Evolutionary conservation across 1,140 invertebrate genomes (phyloP).

Genomic region (Caenorhabditis brenneri): DNA sequence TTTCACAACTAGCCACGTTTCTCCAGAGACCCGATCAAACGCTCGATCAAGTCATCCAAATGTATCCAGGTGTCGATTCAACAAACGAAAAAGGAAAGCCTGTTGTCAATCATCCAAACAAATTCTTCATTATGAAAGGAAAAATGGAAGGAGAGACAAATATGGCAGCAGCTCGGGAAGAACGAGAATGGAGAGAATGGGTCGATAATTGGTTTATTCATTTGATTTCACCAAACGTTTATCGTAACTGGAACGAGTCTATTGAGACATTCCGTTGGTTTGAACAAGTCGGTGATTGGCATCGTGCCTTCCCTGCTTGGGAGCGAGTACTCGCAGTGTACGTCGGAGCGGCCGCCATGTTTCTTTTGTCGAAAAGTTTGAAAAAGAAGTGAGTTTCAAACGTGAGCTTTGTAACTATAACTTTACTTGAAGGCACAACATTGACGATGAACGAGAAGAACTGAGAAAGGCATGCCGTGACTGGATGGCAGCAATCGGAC

Average conservation of each 20-base stretch:
- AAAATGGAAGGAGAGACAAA: conserved; percentile 57
- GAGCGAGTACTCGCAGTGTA: conserved; percentile 88
- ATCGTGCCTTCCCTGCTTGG: conserved; percentile 83
- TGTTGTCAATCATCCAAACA: conserved; percentile 81
- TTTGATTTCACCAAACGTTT: conserved; percentile 93
- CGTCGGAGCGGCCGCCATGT: conserved; percentile 91
- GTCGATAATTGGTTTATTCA: conserved; percentile 80
- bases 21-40: conserved; percentile 76
- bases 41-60: conserved; percentile 80
- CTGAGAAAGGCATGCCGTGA: conserved; percentile 86
- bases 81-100: conserved; percentile 71
- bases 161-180: conserved; percentile 77
- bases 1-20: conserved; percentile 84
- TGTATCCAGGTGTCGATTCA: conserved; percentile 79
- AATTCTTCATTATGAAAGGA: conserved; percentile 90
- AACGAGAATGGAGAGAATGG: conserved; percentile 93
- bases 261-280: conserved; percentile 90
- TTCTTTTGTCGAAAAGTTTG: conserved; percentile 84
- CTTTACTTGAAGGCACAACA: conserved; percentile 76
- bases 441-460: conserved; percentile 85
- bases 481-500: conserved; percentile 80
- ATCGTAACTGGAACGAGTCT: conserved; percentile 83
- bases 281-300: conserved; percentile 87
- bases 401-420: neutral
- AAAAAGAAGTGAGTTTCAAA: conserved; percentile 78